These are phyloP conservation scores for Ormyrus pomaceus DNA, from an alignment of 2,888 invertebrate genomes.

Conservation along the genomic window DNA sequence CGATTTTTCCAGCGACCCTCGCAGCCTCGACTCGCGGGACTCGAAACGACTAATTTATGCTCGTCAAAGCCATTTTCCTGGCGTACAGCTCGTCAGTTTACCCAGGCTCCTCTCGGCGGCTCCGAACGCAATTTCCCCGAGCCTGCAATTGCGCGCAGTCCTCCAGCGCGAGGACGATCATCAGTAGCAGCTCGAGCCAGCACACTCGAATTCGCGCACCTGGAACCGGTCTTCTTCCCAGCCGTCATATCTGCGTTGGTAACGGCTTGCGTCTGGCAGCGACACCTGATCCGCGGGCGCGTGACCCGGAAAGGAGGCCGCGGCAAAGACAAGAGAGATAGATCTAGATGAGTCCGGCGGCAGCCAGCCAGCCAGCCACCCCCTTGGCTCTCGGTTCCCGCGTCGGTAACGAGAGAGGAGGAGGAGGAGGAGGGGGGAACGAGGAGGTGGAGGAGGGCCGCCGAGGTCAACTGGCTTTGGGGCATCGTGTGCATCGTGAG, in stretches of 20 bases:
- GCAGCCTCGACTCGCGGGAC: no score
- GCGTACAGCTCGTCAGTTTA: no score
- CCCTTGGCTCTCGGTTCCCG: conserved; percentile 39
- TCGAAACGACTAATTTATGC: no score
- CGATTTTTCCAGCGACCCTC: no score
- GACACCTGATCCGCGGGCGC: conserved; percentile 72
- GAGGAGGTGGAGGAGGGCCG: conserved; percentile 56
- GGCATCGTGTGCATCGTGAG: conserved; percentile 73
- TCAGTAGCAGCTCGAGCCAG: no score
- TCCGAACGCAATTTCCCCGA: no score
- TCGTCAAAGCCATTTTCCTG: no score
- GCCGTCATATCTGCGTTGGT: neutral
- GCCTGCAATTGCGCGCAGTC: no score
- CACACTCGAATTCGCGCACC: no score
- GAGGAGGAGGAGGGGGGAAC: conserved; percentile 45
- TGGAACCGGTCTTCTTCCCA: no score
- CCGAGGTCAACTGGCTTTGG: conserved; percentile 74
- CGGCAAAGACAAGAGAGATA: conserved; percentile 44
- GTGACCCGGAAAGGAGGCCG: conserved; percentile 71
- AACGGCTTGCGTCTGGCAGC: conserved; percentile 55
- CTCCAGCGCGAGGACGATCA: no score
- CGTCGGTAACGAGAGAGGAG: conserved; percentile 49
- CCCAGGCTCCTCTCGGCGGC: no score
- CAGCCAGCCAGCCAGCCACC: conserved; percentile 18
- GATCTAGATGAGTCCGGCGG: conserved; percentile 45